Conservation (phyloP, 2,113 vertebrate species). For the Brevimyrus niger region DNA sequence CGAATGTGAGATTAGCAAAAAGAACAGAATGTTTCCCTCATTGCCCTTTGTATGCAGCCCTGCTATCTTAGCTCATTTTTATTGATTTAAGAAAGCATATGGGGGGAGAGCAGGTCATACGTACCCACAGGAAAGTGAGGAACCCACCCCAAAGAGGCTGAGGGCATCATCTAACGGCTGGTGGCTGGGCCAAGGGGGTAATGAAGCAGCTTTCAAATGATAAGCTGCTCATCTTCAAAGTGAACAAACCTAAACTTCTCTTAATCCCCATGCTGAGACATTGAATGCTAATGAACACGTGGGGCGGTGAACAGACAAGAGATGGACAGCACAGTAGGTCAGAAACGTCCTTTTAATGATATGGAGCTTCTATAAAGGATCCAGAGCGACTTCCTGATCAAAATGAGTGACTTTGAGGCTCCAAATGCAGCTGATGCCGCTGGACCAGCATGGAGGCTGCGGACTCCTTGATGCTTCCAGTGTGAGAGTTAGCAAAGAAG, state of each 20-base stretch:
- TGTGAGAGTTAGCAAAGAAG: neutral
- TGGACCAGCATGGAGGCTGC: neutral
- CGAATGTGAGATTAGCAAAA: neutral
- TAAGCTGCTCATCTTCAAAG: neutral
- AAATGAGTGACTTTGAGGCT: neutral
- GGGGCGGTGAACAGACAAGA: neutral
- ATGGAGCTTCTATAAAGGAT: neutral
- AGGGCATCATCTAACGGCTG: neutral
- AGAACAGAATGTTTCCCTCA: neutral
- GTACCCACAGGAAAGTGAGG: neutral
- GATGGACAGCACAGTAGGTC: neutral
- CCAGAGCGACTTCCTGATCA: neutral
- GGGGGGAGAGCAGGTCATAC: neutral
- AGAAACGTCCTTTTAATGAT: neutral
- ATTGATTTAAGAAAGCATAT: neutral
- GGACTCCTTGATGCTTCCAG: neutral
- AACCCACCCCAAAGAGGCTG: neutral
- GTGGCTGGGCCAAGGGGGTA: neutral
- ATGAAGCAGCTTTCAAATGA: neutral
- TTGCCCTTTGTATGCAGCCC: neutral
- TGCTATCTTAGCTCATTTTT: neutral
- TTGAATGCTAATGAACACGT: neutral
- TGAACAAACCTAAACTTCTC: neutral
- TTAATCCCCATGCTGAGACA: neutral
- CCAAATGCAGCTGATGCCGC: neutral